Conservation (phyloP, 2,888 invertebrate species). For the Polyploca ridens region DNA sequence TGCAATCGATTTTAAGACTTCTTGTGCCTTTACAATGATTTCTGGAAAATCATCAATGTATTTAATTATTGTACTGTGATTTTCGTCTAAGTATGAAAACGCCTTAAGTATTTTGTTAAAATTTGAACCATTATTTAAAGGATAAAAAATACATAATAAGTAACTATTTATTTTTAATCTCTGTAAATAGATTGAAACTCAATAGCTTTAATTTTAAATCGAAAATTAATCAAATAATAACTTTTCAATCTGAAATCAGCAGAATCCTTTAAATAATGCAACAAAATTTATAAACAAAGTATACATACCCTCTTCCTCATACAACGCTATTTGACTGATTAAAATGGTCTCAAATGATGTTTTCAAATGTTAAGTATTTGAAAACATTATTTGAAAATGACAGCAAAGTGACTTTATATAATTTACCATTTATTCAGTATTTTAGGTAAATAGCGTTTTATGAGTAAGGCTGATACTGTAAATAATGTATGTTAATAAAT, state of each 20-base stretch:
- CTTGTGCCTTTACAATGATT: constrained; percentile 39
- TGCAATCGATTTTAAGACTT: constrained; percentile 33
- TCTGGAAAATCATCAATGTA: constrained; percentile 29
- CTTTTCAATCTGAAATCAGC: background rate
- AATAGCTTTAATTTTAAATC: background rate
- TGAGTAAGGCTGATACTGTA: constrained; percentile 26
- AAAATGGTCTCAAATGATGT: no score
- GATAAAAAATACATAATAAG: background rate
- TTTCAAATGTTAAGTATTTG: no score
- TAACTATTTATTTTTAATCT: no score
- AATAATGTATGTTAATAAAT: constrained; percentile 49
- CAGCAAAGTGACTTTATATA: no score
- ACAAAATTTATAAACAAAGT: background rate
- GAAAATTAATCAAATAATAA: background rate
- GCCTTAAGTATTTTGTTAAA: constrained; percentile 23
- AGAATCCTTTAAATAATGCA: constrained; percentile 1
- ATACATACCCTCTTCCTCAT: background rate
- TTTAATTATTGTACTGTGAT: constrained; percentile 59
- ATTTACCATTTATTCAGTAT: no score
- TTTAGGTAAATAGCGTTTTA: background rate
- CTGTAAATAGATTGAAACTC: background rate
- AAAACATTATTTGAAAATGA: no score
- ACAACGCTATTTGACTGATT: no score
- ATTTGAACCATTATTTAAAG: constrained; percentile 11
- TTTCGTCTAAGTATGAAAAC: constrained; percentile 54